Conservation (phyloP, 53 echinoderm and acorn worm genomes). For the Glandiceps talaboti region DNA sequence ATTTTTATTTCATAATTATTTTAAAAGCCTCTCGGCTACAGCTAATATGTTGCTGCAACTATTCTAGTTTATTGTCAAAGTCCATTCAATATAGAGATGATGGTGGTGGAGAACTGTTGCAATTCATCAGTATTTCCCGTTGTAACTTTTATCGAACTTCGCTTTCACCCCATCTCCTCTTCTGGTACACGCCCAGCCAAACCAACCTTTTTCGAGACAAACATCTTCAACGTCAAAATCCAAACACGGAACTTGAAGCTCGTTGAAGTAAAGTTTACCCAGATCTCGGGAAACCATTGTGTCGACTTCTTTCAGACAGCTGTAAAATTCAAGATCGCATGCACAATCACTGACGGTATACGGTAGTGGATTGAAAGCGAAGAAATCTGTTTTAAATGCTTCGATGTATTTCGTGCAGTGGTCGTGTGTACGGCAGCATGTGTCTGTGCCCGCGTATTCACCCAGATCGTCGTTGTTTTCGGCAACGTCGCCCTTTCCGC, state of each 20-base stretch:
- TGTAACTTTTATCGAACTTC: not conserved
- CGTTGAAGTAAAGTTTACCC: constrained; percentile 14
- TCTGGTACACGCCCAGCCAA: not conserved
- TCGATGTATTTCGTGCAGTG: constrained; percentile 33
- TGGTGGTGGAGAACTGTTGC: too few relatives aligned
- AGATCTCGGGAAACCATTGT: constrained; percentile 6
- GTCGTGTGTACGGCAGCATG: constrained; percentile 77
- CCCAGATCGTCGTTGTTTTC: constrained; percentile 38
- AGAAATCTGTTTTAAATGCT: not conserved
- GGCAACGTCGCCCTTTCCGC: constrained; percentile 50
- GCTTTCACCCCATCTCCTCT: not conserved
- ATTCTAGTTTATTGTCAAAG: too few relatives aligned
- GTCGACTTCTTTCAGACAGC: constrained; percentile 11
- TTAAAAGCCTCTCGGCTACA: too few relatives aligned
- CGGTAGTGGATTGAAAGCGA: constrained; percentile 7
- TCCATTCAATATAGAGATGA: too few relatives aligned
- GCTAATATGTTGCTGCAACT: too few relatives aligned
- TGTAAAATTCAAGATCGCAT: constrained; percentile 24
- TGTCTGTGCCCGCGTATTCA: constrained; percentile 35
- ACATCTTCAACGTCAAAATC: not conserved
- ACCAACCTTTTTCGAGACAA: not conserved
- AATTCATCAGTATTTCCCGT: not conserved
- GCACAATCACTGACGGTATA: constrained; percentile 26
- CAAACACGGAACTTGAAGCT: constrained; percentile 14
- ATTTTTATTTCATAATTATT: too few relatives aligned